phyloP scores from a whole-genome alignment of 2,888 invertebrate genomes.

The Entomobrya multifasciata region DNA sequence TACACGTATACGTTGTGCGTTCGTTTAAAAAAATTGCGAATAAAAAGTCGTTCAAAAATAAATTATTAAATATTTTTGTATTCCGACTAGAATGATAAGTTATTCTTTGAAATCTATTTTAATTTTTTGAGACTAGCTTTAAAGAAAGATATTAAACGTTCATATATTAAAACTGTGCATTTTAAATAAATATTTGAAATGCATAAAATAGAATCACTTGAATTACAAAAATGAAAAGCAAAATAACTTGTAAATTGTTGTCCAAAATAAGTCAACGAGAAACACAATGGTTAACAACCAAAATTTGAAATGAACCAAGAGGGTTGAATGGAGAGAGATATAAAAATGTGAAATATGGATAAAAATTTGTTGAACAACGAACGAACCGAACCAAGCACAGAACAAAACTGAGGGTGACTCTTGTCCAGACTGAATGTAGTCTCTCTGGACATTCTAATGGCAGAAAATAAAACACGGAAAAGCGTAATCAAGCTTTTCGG shows the following conservation, averaged over 20 bases:
- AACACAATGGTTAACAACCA: no score
- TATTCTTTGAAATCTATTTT: background rate
- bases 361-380: slow-evolving; percentile 31
- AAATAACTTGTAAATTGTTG: no score
- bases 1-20: background rate
- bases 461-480: slow-evolving; percentile 14
- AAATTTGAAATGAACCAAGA: no score
- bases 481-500: slow-evolving; percentile 30
- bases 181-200: background rate
- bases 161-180: slow-evolving; percentile 8
- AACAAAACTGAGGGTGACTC: slow-evolving; percentile 77
- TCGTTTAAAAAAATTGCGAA: background rate
- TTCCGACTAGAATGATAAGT: slow-evolving; percentile 25
- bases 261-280: no score
- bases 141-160: slow-evolving; percentile 1
- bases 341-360: background rate
- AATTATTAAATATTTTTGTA: background rate
- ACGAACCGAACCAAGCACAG: slow-evolving; percentile 74
- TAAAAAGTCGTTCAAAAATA: background rate
- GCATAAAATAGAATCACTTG: no score
- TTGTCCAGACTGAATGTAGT: slow-evolving; percentile 45
- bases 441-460: slow-evolving; percentile 36
- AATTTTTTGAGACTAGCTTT: slow-evolving; percentile 18
- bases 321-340: no score
- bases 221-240: no score